phyloP scores from a whole-genome alignment of 1,140 invertebrate genomes.

The Drosophila elegans region DNA sequence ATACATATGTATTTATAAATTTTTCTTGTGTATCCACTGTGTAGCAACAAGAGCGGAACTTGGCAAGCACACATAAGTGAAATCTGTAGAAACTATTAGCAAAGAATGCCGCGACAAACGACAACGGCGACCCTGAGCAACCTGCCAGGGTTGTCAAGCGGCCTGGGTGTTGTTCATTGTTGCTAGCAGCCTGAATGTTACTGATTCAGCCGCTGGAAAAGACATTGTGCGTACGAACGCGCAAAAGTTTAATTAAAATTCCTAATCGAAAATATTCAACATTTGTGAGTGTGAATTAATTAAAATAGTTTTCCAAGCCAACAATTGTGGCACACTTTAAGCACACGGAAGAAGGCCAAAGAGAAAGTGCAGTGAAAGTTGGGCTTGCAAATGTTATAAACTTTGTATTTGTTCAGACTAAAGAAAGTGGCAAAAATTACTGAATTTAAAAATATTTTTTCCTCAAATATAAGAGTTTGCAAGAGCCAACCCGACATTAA shows the following conservation, averaged over 20 bases:
- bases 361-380: neutral
- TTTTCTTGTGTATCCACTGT: neutral
- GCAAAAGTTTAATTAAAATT: constrained; percentile 84
- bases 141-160: constrained; percentile 58
- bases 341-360: constrained; percentile 2
- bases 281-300: constrained; percentile 82
- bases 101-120: constrained; percentile 65
- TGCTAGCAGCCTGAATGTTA: constrained; percentile 27
- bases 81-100: constrained; percentile 70
- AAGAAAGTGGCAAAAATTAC: neutral
- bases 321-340: constrained; percentile 37
- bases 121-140: constrained; percentile 19
- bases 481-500: neutral
- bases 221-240: constrained; percentile 57
- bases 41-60: constrained; percentile 4
- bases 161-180: constrained; percentile 44
- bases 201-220: constrained; percentile 10
- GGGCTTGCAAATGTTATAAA: constrained; percentile 1
- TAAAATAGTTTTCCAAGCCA: constrained; percentile 80
- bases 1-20: too few relatives aligned
- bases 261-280: constrained; percentile 81
- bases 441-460: neutral
- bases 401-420: neutral
- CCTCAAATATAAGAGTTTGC: neutral
- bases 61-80: constrained; percentile 43